These are phyloP conservation scores for Pterostichus niger DNA, from an alignment of 2,888 invertebrate genomes.

Conservation along the genomic window DNA sequence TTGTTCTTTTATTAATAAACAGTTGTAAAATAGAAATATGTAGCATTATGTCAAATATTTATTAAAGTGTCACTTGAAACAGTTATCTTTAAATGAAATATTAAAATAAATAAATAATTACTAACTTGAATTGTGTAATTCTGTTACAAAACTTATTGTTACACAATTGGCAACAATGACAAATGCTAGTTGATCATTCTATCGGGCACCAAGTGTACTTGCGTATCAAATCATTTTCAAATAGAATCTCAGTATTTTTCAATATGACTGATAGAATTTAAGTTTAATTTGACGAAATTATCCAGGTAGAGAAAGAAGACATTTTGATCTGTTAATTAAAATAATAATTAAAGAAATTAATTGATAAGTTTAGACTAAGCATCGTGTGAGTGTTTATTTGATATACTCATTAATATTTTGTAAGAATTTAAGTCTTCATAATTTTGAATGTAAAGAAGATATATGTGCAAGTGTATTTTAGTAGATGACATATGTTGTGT, in stretches of 20 bases:
- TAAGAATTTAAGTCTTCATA: neutral
- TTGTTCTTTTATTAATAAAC: too few relatives aligned
- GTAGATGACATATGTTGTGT: neutral
- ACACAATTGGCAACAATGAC: too few relatives aligned
- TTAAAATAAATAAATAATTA: too few relatives aligned
- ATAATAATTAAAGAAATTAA: constrained; percentile 12
- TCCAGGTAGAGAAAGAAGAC: too few relatives aligned
- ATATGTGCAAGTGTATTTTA: constrained; percentile 45
- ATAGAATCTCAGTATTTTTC: constrained; percentile 25
- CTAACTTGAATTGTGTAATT: too few relatives aligned
- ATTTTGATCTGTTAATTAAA: constrained; percentile 2
- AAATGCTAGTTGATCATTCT: too few relatives aligned
- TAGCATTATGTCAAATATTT: too few relatives aligned
- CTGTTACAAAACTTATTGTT: too few relatives aligned
- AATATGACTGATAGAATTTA: constrained; percentile 22
- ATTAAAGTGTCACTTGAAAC: too few relatives aligned
- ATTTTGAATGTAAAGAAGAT: constrained; percentile 25
- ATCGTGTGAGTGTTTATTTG: constrained; percentile 32
- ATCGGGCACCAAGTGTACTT: too few relatives aligned
- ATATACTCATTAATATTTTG: constrained; percentile 27
- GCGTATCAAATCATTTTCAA: neutral
- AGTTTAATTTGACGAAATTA: neutral
- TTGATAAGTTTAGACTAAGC: neutral
- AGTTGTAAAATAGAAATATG: too few relatives aligned
- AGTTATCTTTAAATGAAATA: too few relatives aligned